Conservation (phyloP, 2,797 vertebrate species). For the Cyprinella venusta region DNA sequence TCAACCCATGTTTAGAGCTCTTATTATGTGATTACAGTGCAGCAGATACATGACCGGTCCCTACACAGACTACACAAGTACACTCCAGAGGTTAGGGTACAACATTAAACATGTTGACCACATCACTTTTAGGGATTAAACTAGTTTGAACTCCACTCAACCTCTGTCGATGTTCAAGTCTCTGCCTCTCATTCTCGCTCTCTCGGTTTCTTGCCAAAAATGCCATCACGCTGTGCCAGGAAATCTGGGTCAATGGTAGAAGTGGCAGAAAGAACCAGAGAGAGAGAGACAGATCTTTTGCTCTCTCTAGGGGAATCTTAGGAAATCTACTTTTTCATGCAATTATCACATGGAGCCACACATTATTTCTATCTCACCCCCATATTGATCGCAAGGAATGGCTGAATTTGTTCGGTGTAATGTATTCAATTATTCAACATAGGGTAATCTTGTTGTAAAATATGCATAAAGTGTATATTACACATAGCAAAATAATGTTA, state of each 20-base stretch:
- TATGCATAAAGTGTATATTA: background rate
- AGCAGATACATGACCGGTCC: background rate
- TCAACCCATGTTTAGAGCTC: constrained; percentile 15
- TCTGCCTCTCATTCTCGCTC: background rate
- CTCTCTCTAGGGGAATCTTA: background rate
- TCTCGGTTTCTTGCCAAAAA: constrained; percentile 24
- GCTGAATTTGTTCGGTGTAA: background rate
- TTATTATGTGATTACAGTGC: constrained; percentile 26
- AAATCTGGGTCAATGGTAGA: constrained; percentile 49
- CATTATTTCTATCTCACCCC: background rate
- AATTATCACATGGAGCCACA: constrained; percentile 2
- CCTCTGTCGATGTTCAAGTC: background rate
- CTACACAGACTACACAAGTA: background rate
- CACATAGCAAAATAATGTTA: background rate
- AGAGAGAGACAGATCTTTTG: constrained; percentile 7
- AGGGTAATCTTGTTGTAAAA: background rate
- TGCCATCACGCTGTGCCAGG: constrained; percentile 24
- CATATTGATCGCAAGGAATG: background rate
- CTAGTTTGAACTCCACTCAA: constrained; percentile 15
- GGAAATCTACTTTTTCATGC: constrained; percentile 3
- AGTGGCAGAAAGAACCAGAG: constrained; percentile 11
- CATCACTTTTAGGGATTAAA: constrained; percentile 26
- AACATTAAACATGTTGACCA: constrained; percentile 5
- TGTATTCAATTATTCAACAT: background rate
- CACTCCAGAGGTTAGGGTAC: background rate